Percentiles rank a stretch among this genome's conserved stretches.
Evolutionary conservation across 1,140 invertebrate species (phyloP).

Genomic region (Chlorops oryzae): DNA sequence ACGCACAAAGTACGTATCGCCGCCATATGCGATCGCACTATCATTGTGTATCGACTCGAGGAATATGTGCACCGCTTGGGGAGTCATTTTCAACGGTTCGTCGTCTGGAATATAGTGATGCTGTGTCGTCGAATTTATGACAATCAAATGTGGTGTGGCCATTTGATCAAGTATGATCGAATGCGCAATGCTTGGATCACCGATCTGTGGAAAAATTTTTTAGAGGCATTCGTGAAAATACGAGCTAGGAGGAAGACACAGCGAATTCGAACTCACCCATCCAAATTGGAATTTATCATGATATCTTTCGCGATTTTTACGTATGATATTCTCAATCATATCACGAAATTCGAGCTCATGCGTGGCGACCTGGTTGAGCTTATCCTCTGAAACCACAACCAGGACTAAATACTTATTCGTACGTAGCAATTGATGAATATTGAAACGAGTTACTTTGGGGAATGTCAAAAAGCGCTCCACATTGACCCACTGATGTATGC

Average conservation of each 20-base stretch:
- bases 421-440: conserved; percentile 74
- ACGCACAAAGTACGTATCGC: conserved; percentile 65
- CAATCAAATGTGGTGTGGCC: conserved; percentile 77
- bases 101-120: conserved; percentile 86
- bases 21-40: conserved; percentile 71
- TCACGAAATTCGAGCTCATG: conserved; percentile 79
- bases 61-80: conserved; percentile 71
- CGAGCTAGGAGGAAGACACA: background rate
- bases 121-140: conserved; percentile 83
- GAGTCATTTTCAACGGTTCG: conserved; percentile 70
- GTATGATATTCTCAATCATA: conserved; percentile 77
- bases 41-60: conserved; percentile 69
- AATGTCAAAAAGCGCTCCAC: conserved; percentile 86
- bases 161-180: conserved; percentile 81
- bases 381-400: conserved; percentile 82
- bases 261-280: conserved; percentile 54
- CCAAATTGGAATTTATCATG: conserved; percentile 87
- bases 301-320: conserved; percentile 68
- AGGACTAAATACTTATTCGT: conserved; percentile 83
- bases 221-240: background rate
- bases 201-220: conserved; percentile 49
- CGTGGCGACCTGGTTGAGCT: conserved; percentile 69
- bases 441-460: conserved; percentile 72
- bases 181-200: conserved; percentile 78
- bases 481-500: conserved; percentile 80